These are phyloP conservation scores for Arrhopalites spinosus DNA, from an alignment of 2,888 invertebrate species.

Conservation along the genomic window DNA sequence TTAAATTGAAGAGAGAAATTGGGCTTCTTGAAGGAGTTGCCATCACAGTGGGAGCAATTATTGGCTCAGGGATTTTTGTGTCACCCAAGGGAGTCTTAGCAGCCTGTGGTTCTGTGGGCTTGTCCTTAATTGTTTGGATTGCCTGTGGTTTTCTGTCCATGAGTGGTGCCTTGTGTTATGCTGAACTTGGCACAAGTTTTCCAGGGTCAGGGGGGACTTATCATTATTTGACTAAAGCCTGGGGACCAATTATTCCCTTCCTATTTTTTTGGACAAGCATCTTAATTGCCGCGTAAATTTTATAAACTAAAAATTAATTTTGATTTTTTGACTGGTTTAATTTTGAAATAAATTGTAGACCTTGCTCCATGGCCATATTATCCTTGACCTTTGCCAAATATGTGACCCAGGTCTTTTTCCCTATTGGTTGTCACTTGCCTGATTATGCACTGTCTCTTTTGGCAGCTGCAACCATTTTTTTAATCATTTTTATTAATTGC, in stretches of 20 bases:
- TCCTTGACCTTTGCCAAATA: constrained; percentile 92
- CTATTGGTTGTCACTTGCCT: constrained; percentile 72
- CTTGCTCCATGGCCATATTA: constrained; percentile 96
- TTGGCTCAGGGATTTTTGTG: constrained; percentile 94
- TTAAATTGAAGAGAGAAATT: constrained; percentile 76
- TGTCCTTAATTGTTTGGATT: constrained; percentile 78
- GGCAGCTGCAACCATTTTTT: constrained; percentile 78
- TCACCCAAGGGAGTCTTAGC: constrained; percentile 82
- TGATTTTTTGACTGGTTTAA: neutral
- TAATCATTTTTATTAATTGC: constrained; percentile 86
- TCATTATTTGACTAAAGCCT: constrained; percentile 76
- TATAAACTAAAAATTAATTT: neutral
- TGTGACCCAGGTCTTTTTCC: constrained; percentile 85
- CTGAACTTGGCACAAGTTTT: constrained; percentile 74
- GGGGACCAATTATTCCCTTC: constrained; percentile 75
- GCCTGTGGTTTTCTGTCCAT: constrained; percentile 73
- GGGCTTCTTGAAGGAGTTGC: constrained; percentile 85
- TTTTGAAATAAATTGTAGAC: constrained; percentile 66
- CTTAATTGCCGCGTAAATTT: constrained; percentile 69
- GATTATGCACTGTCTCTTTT: constrained; percentile 72
- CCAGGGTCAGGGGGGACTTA: constrained; percentile 78
- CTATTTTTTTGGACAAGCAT: constrained; percentile 77
- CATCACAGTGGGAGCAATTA: constrained; percentile 92
- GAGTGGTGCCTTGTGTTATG: constrained; percentile 78
- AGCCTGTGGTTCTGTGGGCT: constrained; percentile 75